Evolutionary conservation across 1,140 invertebrate genomes (phyloP).

Genomic region (Araneus ventricosus): DNA sequence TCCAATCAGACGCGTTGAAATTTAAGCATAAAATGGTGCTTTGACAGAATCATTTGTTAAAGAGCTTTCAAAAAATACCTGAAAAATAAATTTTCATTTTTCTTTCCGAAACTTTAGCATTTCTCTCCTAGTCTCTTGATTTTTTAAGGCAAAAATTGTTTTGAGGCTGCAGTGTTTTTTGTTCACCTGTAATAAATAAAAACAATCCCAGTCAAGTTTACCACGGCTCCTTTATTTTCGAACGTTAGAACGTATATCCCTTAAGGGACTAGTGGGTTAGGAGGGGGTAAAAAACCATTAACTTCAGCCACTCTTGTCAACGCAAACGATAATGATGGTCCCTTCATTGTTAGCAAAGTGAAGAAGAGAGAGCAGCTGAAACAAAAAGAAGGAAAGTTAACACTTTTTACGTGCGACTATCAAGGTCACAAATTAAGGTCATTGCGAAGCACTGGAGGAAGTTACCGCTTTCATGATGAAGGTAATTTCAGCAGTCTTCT

Average conservation of each 20-base stretch:
- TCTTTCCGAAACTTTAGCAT: background rate
- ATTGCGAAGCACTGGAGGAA: conserved; percentile 49
- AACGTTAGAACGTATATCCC: conserved; percentile 59
- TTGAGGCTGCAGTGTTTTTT: conserved; percentile 18
- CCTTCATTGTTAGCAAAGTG: conserved; percentile 69
- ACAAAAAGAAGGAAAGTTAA: conserved; percentile 58
- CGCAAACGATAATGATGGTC: conserved; percentile 71
- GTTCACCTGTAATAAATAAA: conserved; percentile 46
- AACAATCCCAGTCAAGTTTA: conserved; percentile 45
- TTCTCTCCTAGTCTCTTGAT: background rate
- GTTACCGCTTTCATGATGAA: conserved; percentile 36
- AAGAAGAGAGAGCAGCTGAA: conserved; percentile 7
- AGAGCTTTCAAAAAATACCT: background rate
- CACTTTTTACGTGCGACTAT: conserved; percentile 73
- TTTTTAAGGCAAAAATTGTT: background rate
- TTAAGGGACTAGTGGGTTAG: conserved; percentile 39
- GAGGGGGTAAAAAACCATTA: conserved; percentile 70
- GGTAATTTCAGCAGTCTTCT: conserved; percentile 64
- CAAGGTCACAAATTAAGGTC: conserved; percentile 75
- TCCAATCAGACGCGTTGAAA: background rate
- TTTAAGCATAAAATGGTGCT: background rate
- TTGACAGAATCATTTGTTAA: background rate
- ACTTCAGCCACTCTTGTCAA: conserved; percentile 72
- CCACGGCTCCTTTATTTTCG: conserved; percentile 43
- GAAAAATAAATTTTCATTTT: background rate